A percentile compares a stretch with the other conserved stretches of the same genome.
These are phyloP conservation scores for Glaucopsyche alexis DNA, from an alignment of 2,888 invertebrate species.

Conservation along the genomic window DNA sequence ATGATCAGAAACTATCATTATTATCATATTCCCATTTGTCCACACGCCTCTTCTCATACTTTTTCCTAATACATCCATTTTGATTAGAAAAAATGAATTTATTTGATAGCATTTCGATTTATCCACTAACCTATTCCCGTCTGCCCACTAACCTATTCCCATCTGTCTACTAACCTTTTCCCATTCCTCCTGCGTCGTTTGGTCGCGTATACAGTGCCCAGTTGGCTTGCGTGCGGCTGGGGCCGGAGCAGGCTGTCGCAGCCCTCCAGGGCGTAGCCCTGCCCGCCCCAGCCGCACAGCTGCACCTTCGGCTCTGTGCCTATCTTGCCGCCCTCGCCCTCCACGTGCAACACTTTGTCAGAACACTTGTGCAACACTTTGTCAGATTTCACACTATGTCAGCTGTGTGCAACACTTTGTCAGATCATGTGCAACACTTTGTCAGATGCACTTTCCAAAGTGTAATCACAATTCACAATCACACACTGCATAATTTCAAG, in stretches of 20 bases:
- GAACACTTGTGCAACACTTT: slow-evolving; percentile 24
- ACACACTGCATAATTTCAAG: slow-evolving; percentile 25
- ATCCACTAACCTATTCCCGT: too few relatives aligned
- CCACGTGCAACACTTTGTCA: slow-evolving; percentile 37
- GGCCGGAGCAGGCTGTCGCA: slow-evolving; percentile 87
- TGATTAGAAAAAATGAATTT: too few relatives aligned
- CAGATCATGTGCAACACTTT: neutral
- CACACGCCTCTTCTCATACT: too few relatives aligned
- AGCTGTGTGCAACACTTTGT: neutral
- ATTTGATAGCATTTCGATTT: too few relatives aligned
- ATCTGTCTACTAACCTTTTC: slow-evolving; percentile 88
- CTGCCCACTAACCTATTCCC: neutral
- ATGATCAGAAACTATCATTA: too few relatives aligned
- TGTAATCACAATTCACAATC: neutral
- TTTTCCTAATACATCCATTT: too few relatives aligned
- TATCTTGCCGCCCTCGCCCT: slow-evolving; percentile 67
- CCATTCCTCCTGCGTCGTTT: slow-evolving; percentile 96
- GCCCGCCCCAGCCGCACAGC: slow-evolving; percentile 73
- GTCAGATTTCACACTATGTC: slow-evolving; percentile 2
- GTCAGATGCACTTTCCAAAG: neutral
- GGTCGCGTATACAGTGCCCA: slow-evolving; percentile 98
- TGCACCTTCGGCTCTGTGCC: slow-evolving; percentile 72
- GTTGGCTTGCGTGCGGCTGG: slow-evolving; percentile 89
- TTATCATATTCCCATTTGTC: too few relatives aligned
- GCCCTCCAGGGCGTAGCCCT: slow-evolving; percentile 82